These are phyloP conservation scores for Saccopteryx bilineata DNA, from an alignment of 2,113 vertebrate species.

Conservation along the genomic window DNA sequence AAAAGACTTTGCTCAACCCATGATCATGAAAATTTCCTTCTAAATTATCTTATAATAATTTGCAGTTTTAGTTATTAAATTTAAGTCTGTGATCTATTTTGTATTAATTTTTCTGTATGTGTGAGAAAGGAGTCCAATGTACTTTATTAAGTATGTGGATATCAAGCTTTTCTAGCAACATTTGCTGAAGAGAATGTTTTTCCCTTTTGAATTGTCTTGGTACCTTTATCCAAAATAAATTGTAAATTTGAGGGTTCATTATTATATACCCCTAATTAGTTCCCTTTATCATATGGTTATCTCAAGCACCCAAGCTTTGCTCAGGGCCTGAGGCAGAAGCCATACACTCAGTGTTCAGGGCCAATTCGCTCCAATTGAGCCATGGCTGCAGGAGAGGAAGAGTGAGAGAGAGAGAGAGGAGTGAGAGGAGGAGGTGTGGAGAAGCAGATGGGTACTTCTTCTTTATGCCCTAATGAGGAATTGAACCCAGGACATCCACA, in stretches of 20 bases:
- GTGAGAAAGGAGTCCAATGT: not conserved
- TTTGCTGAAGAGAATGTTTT: not conserved
- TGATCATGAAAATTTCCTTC: not conserved
- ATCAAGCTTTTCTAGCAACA: not conserved
- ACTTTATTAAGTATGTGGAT: not conserved
- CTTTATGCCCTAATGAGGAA: too few relatives aligned
- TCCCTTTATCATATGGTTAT: not conserved
- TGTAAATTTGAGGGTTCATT: not conserved
- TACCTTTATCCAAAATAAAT: not conserved
- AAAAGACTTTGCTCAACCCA: not conserved
- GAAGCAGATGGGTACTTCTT: too few relatives aligned
- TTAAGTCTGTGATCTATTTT: not conserved
- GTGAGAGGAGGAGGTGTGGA: too few relatives aligned
- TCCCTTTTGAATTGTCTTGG: not conserved
- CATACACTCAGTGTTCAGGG: too few relatives aligned
- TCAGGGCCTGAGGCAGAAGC: too few relatives aligned
- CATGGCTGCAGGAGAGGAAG: too few relatives aligned
- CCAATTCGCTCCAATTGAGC: too few relatives aligned
- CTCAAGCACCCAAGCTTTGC: too few relatives aligned
- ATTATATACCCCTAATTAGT: not conserved
- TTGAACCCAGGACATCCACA: too few relatives aligned
- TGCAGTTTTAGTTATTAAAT: not conserved
- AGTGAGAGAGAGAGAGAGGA: too few relatives aligned
- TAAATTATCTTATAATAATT: not conserved
- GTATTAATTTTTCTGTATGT: not conserved